A percentile compares a stretch with the other conserved stretches of the same genome.
These are phyloP conservation scores for Sycophaga agraensis DNA, from an alignment of 1,140 invertebrate genomes.

Conservation along the genomic window DNA sequence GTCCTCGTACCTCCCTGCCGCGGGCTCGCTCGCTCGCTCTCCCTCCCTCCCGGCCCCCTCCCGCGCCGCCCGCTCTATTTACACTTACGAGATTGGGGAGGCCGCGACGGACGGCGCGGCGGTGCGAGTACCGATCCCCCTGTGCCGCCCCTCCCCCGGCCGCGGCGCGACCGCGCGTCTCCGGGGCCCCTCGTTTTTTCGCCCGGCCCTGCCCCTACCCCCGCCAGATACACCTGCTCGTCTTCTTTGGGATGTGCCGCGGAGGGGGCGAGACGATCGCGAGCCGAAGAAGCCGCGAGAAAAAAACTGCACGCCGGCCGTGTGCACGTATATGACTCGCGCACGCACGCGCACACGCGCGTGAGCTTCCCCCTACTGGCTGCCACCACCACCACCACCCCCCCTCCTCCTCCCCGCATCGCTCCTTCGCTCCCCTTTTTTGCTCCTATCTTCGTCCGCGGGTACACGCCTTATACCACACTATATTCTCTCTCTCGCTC, in stretches of 20 bases:
- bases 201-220: slow-evolving; percentile 2
- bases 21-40: not conserved
- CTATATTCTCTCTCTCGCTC: too few relatives aligned
- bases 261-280: not conserved
- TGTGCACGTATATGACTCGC: too few relatives aligned
- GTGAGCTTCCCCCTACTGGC: too few relatives aligned
- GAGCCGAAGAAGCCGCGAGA: too few relatives aligned
- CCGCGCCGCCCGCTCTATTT: slow-evolving; percentile 7
- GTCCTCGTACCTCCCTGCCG: not conserved
- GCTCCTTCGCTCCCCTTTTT: too few relatives aligned
- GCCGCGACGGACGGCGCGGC: not conserved
- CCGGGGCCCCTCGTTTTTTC: not conserved
- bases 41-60: not conserved
- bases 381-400: too few relatives aligned
- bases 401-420: too few relatives aligned
- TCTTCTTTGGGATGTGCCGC: not conserved
- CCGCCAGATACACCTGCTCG: not conserved
- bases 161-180: not conserved
- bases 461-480: too few relatives aligned
- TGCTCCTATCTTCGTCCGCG: too few relatives aligned
- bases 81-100: slow-evolving; percentile 17
- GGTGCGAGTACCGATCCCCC: not conserved
- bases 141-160: not conserved
- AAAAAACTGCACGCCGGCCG: too few relatives aligned
- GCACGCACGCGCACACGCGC: too few relatives aligned